Conservation (phyloP, 2,113 vertebrate genomes). For the Cynopterus brachyotis region DNA sequence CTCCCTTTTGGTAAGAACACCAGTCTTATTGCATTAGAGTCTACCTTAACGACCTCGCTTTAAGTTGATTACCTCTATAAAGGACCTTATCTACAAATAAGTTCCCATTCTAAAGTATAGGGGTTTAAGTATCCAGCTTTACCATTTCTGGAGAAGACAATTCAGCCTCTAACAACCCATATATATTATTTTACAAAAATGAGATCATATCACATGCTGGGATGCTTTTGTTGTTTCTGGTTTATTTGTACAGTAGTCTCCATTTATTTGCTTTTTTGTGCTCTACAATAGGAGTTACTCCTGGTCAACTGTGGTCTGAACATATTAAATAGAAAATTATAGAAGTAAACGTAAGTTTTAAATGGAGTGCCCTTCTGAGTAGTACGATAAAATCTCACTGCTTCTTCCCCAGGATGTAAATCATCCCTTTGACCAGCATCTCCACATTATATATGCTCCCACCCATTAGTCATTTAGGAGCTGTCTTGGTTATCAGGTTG, state of each 20-base stretch:
- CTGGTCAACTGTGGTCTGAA: no score
- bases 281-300: no score
- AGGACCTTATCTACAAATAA: background rate
- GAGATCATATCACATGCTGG: background rate
- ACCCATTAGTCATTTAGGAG: no score
- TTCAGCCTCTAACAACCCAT: background rate
- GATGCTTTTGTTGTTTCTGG: background rate
- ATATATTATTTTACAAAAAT: background rate
- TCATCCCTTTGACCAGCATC: no score
- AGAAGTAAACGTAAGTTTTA: no score
- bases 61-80: background rate
- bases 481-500: no score
- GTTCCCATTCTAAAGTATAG: background rate
- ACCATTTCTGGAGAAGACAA: background rate
- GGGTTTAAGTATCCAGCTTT: background rate
- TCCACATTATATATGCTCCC: no score
- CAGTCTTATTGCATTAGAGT: background rate
- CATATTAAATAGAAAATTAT: no score
- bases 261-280: no score
- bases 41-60: background rate
- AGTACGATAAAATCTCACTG: no score
- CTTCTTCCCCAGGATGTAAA: no score
- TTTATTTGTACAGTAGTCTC: background rate
- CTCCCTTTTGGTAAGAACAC: background rate
- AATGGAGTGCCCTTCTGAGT: no score